phyloP scores from a whole-genome alignment of 2,888 invertebrate species.

The Criorhina ranunculi region DNA sequence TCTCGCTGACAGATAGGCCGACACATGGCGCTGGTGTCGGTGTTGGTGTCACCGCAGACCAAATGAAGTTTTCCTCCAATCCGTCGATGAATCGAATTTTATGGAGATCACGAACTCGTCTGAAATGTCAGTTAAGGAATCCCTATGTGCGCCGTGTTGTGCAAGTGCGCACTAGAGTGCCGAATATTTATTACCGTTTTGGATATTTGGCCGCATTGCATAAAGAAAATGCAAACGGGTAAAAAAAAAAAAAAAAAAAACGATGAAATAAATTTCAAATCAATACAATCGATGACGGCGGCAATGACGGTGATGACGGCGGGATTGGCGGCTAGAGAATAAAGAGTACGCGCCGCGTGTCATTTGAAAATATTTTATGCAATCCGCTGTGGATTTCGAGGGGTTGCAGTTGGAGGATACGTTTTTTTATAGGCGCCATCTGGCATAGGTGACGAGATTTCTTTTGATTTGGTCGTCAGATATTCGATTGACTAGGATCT shows the following conservation, averaged over 20 bases:
- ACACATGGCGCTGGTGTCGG: constrained; percentile 62
- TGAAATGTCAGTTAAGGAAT: constrained; percentile 65
- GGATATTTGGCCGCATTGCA: constrained; percentile 64
- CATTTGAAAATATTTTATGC: constrained; percentile 52
- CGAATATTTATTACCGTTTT: constrained; percentile 75
- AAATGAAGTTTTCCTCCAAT: constrained; percentile 39
- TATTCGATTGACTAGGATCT: constrained; percentile 38
- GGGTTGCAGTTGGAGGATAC: background rate
- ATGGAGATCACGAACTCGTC: constrained; percentile 74
- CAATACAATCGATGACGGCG: constrained; percentile 67
- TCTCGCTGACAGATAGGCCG: constrained; percentile 66
- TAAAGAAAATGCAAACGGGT: constrained; percentile 38
- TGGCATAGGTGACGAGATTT: constrained; percentile 57
- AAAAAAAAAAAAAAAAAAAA: constrained; percentile 1
- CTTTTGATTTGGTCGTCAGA: constrained; percentile 34
- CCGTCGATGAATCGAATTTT: constrained; percentile 56
- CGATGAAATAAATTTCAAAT: constrained; percentile 73
- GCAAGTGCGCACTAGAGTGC: constrained; percentile 66
- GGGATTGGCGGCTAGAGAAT: constrained; percentile 17
- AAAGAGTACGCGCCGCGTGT: constrained; percentile 34
- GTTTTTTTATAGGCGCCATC: constrained; percentile 68
- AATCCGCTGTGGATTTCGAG: constrained; percentile 23
- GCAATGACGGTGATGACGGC: constrained; percentile 45
- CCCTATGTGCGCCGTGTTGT: constrained; percentile 44
- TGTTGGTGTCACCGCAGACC: constrained; percentile 28